phyloP scores from a whole-genome alignment of 2,113 vertebrate species.

The Triplophysa rosa region DNA sequence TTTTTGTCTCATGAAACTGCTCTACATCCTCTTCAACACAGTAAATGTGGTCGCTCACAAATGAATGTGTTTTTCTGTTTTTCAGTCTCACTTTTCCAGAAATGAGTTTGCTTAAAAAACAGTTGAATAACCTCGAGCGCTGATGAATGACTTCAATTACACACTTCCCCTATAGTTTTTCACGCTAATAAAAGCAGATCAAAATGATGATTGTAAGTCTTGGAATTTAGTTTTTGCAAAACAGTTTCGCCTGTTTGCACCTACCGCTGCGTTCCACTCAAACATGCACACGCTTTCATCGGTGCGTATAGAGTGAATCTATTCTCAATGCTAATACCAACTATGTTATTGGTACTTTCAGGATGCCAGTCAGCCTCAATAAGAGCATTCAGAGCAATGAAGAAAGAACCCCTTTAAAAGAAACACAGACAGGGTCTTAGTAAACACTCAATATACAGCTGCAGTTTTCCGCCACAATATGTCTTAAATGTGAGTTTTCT shows the following conservation, averaged over 20 bases:
- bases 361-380: conserved; percentile 50
- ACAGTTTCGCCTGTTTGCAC: conserved; percentile 13
- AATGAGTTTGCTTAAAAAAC: conserved; percentile 9
- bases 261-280: conserved; percentile 18
- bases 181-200: background rate
- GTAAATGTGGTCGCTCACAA: background rate
- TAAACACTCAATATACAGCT: conserved; percentile 52
- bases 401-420: conserved; percentile 54
- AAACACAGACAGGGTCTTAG: conserved; percentile 48
- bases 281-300: conserved; percentile 22
- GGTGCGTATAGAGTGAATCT: conserved; percentile 52
- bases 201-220: background rate
- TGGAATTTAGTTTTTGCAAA: background rate
- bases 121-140: background rate
- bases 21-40: too few species aligned
- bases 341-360: conserved; percentile 54
- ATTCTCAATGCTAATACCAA: conserved; percentile 55
- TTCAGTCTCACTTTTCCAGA: conserved; percentile 1
- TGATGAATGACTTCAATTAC: background rate
- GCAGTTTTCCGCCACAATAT: conserved; percentile 55
- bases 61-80: conserved; percentile 23
- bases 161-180: background rate
- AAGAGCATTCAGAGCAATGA: conserved; percentile 44
- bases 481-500: conserved; percentile 64
- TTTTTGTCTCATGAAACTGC: too few species aligned